Conservation (phyloP, 2,888 invertebrate genomes). For the Vesta saturnalis region DNA sequence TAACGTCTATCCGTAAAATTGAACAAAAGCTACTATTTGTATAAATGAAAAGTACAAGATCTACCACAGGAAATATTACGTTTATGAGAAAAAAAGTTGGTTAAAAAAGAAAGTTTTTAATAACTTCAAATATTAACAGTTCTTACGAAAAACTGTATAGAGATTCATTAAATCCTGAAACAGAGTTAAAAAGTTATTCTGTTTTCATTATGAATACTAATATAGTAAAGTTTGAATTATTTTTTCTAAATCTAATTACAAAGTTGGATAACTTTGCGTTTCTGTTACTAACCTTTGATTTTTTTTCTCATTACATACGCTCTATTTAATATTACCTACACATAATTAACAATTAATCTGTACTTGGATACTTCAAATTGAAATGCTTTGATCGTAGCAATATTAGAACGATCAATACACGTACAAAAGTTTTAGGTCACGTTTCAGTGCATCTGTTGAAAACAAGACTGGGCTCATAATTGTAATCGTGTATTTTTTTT, state of each 20-base stretch:
- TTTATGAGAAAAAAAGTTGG: background rate
- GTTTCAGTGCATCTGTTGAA: background rate
- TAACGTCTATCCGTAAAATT: background rate
- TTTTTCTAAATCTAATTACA: conserved; percentile 34
- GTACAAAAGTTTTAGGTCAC: background rate
- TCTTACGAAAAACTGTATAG: background rate
- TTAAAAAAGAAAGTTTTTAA: background rate
- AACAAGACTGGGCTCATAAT: too few relatives aligned
- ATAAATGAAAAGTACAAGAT: conserved; percentile 1
- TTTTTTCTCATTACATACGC: conserved; percentile 15
- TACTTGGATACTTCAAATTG: background rate
- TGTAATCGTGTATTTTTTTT: too few relatives aligned
- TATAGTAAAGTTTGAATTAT: conserved; percentile 31
- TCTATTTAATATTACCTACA: too few relatives aligned
- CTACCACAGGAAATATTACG: too few relatives aligned
- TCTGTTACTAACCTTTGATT: conserved; percentile 26
- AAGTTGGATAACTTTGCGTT: conserved; percentile 23
- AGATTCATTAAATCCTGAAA: conserved; percentile 25
- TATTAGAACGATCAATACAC: background rate
- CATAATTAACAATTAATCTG: too few relatives aligned
- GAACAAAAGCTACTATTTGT: background rate
- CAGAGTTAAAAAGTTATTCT: conserved; percentile 29
- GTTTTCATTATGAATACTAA: conserved; percentile 34
- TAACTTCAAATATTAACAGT: background rate
- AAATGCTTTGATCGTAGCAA: background rate